These are phyloP conservation scores for Macropis europaea DNA, from an alignment of 2,888 invertebrate genomes.

Conservation along the genomic window DNA sequence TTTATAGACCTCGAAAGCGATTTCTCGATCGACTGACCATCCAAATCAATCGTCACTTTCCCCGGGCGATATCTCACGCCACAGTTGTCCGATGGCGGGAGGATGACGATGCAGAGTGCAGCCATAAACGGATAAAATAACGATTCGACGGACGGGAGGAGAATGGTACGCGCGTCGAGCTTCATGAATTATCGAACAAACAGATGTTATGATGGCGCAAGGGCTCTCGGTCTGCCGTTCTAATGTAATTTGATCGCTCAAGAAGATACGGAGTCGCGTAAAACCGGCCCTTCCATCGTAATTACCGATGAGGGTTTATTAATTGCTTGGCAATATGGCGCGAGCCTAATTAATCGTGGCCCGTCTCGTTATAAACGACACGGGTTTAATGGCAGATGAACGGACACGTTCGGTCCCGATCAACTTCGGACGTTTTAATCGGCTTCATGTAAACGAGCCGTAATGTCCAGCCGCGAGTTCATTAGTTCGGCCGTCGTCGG, in stretches of 20 bases:
- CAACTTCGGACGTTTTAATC: conserved; percentile 30
- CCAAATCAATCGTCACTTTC: too few relatives aligned
- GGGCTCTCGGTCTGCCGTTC: conserved; percentile 24
- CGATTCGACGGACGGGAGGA: conserved; percentile 1
- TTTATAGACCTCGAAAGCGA: too few relatives aligned
- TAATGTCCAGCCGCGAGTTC: conserved; percentile 26
- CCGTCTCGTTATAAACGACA: conserved; percentile 44
- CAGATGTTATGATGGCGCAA: conserved; percentile 44
- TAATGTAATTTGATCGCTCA: conserved; percentile 49
- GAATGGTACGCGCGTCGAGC: conserved; percentile 6
- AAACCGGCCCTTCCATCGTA: conserved; percentile 24
- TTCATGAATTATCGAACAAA: conserved; percentile 54
- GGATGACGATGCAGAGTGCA: too few relatives aligned
- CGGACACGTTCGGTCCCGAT: conserved; percentile 13
- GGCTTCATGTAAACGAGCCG: conserved; percentile 24
- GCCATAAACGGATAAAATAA: too few relatives aligned
- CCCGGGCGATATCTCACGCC: too few relatives aligned
- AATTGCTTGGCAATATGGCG: conserved; percentile 49
- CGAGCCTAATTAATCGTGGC: conserved; percentile 47
- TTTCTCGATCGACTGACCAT: too few relatives aligned
- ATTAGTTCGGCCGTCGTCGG: conserved; percentile 20
- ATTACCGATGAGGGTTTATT: conserved; percentile 47
- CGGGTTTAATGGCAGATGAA: conserved; percentile 19
- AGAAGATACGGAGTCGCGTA: conserved; percentile 24
- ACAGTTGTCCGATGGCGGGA: too few relatives aligned